Percentiles rank a stretch among this genome's conserved stretches.
phyloP scores from a whole-genome alignment of 2,888 invertebrate genomes.

The Aphrophora alni region DNA sequence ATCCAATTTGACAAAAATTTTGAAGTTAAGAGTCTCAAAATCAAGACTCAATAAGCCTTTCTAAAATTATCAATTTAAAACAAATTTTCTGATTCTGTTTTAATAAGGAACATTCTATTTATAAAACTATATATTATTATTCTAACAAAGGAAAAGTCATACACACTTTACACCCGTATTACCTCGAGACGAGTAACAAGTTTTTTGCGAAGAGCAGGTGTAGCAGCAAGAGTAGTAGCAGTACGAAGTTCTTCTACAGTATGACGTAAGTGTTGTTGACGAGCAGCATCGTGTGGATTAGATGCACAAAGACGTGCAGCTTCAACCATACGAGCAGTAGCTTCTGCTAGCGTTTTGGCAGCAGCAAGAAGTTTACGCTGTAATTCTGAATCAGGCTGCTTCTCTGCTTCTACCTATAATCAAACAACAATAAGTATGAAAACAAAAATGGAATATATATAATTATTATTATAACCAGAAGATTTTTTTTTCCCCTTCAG shows the following conservation, averaged over 20 bases:
- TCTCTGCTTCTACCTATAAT: constrained; percentile 81
- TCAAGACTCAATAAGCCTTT: too few species aligned
- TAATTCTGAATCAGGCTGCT: constrained; percentile 84
- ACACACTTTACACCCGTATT: too few species aligned
- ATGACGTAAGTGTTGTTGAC: constrained; percentile 81
- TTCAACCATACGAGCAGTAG: constrained; percentile 96
- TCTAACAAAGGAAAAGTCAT: too few species aligned
- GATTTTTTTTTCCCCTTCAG: too few species aligned
- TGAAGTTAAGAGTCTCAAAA: too few species aligned
- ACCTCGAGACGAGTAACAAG: constrained; percentile 70
- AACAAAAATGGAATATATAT: background rate
- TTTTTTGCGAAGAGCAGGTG: constrained; percentile 75
- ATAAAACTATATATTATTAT: too few species aligned
- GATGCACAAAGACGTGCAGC: constrained; percentile 93
- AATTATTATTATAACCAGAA: too few species aligned
- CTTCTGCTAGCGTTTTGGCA: constrained; percentile 93
- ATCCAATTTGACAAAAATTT: too few species aligned
- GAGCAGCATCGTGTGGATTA: constrained; percentile 79
- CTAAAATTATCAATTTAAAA: too few species aligned
- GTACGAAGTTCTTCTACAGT: constrained; percentile 94
- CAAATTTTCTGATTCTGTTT: too few species aligned
- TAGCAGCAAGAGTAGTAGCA: constrained; percentile 87
- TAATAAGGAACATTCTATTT: too few species aligned
- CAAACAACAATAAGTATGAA: constrained; percentile 7
- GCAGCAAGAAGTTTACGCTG: constrained; percentile 91